Evolutionary conservation across 2,888 invertebrate genomes (phyloP), one percentile per base, ranked within the genome.

Genomic region (Byasa hedistus): DNA sequence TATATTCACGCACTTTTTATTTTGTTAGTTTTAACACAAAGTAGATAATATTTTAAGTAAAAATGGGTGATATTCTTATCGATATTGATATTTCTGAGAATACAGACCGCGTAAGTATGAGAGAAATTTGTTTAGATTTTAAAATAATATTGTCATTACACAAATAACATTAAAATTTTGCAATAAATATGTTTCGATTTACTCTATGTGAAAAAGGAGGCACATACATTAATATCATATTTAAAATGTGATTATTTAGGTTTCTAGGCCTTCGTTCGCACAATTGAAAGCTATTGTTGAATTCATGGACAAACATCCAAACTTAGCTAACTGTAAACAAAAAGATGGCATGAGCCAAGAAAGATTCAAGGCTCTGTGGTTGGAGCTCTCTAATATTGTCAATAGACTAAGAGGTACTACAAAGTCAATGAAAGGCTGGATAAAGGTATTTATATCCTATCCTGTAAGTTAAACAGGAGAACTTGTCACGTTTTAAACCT

Each of bases 371-470:
- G 85, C 83, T 44, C 72, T 85, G 3, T 89, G 89, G 89, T 71
- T 78, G 44, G 82, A 87, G 65, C 71, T 89, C 0, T 75, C 86
- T 2, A 80, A 82, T 65, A 80, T 75, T 68, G 79, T 76, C 4
- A 89, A 89, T 70, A 78, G 82, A 17, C 75, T 87, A 23, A 79
- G 80, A 64, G 89, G 89, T 27, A 78, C 86, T 55, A 73, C 77
- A 4, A 89, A 88, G 75, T 79, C 86, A 22, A 82, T 81, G 27
- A 84, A 85, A 75, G 87, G 86, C 4, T 89, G 89, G 89, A 84
- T 88, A 8, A 88, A 87, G 78, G 89, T 51, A n/a, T 32, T 1
- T 61, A 52, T 15, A 19, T 15, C 17, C 12, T 44, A 44, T 19
- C 17, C 12, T 19, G 4, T 52, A 21, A 21, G 48, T 15, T 48